phyloP scores from a whole-genome alignment of 1,140 invertebrate genomes.

The Ooceraea biroi region DNA sequence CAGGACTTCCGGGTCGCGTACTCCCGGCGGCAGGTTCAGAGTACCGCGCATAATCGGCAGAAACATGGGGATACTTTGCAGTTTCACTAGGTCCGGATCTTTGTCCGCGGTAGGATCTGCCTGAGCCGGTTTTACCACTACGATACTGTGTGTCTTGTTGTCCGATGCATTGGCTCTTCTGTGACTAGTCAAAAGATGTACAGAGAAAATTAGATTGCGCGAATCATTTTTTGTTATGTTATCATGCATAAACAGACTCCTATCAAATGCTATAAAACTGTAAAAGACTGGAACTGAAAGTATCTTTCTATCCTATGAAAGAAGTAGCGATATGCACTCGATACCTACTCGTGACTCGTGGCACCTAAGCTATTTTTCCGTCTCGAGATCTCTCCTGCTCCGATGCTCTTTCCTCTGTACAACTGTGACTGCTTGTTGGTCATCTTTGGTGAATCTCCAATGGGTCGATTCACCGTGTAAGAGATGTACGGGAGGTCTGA shows the following conservation, averaged over 20 bases:
- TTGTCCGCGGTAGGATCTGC: slow-evolving; percentile 88
- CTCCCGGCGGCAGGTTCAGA: slow-evolving; percentile 92
- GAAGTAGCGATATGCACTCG: no score
- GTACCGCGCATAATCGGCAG: slow-evolving; percentile 96
- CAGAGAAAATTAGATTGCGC: not conserved
- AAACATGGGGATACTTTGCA: slow-evolving; percentile 95
- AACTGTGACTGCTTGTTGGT: slow-evolving; percentile 87
- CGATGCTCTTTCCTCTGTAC: slow-evolving; percentile 83
- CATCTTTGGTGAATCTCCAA: slow-evolving; percentile 94
- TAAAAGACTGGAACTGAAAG: no score
- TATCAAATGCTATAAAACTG: no score
- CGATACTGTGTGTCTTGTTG: slow-evolving; percentile 89
- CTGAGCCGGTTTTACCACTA: slow-evolving; percentile 93
- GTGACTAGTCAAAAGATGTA: slow-evolving; percentile 2
- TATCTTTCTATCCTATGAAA: no score
- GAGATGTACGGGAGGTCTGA: slow-evolving; percentile 97
- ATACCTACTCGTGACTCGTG: slow-evolving; percentile 71
- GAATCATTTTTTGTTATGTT: not conserved
- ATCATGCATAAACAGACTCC: no score
- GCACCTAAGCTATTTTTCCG: slow-evolving; percentile 78
- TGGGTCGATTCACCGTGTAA: slow-evolving; percentile 96
- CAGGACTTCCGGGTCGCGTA: slow-evolving; percentile 94
- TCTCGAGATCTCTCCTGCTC: slow-evolving; percentile 79
- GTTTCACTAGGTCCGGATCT: slow-evolving; percentile 92
- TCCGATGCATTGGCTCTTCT: slow-evolving; percentile 75